Evolutionary conservation across 1,140 invertebrate species (phyloP).

Genomic region (Drosophila paulistorum): DNA sequence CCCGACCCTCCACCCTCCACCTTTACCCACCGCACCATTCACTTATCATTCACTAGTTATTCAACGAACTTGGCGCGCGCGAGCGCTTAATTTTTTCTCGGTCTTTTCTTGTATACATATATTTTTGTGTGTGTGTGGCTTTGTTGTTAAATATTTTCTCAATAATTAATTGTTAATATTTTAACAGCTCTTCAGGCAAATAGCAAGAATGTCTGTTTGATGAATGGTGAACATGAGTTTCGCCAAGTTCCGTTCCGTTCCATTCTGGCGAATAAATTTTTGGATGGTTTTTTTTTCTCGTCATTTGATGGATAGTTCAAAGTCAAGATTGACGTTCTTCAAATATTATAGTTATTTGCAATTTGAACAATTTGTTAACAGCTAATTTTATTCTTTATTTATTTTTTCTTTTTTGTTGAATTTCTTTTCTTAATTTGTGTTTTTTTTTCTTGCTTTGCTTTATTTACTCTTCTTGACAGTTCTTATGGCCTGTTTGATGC

Average conservation of each 20-base stretch:
- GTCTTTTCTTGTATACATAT: slow-evolving; percentile 27
- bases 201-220: slow-evolving; percentile 55
- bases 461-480: slow-evolving; percentile 41
- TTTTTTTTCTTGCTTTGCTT: background rate
- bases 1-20: background rate
- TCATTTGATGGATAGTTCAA: slow-evolving; percentile 53
- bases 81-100: slow-evolving; percentile 31
- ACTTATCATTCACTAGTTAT: slow-evolving; percentile 36
- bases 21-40: background rate
- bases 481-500: slow-evolving; percentile 84
- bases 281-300: slow-evolving; percentile 26
- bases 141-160: slow-evolving; percentile 65
- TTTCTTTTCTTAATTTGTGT: slow-evolving; percentile 20
- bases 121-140: slow-evolving; percentile 27
- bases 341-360: slow-evolving; percentile 23
- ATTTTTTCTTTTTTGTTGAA: slow-evolving; percentile 15
- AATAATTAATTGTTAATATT: slow-evolving; percentile 79
- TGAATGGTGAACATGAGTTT: slow-evolving; percentile 56
- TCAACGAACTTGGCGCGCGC: slow-evolving; percentile 63
- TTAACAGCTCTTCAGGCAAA: slow-evolving; percentile 64
- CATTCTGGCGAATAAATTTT: slow-evolving; percentile 30
- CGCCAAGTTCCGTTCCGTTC: slow-evolving; percentile 70
- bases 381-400: slow-evolving; percentile 17
- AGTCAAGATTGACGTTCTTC: slow-evolving; percentile 36
- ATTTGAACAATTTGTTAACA: slow-evolving; percentile 34